Evolutionary conservation across 92 coral and sea anemone species (phyloP), one percentile per base, ranked within the genome.

Genomic region (Bergia sp.): DNA sequence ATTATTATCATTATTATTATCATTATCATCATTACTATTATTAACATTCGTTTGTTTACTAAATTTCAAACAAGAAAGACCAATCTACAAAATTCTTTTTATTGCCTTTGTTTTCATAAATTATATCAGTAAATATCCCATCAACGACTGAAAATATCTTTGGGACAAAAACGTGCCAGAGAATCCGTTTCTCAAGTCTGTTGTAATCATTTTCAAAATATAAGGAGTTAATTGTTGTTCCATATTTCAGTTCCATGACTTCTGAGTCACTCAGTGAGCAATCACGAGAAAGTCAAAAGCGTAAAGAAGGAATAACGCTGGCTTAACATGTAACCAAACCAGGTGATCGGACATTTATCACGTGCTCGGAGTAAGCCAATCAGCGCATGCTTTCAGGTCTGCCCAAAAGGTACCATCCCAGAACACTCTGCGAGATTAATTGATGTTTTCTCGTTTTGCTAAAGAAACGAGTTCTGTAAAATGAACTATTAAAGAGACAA

Each of bases 21-120:
- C n/a, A n/a, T n/a, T n/a, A n/a, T n/a, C n/a, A n/a, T n/a, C n/a
- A n/a, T n/a, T n/a, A n/a, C n/a, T n/a, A n/a, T n/a, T n/a, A n/a
- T n/a, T n/a, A n/a, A n/a, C n/a, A 53, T 53, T 53, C 15, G 16
- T 53, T 8, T 53, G 12, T 53, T 16, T 61, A 4, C 29, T 16
- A 1, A 61, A 61, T 57, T 15, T 20, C 79, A 74, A 16, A 76
- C 49, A 76, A 76, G 23, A 18, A 44, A 44, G 3, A 76, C n/a
- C 7, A 39, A 76, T 76, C 80, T 91, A 85, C 89, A 77, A 50
- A 82, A 72, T 79, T 49, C 73, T 41, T 81, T 29, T 90, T 45
- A 81, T 77, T 61, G 13, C 65, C 18, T 79, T 80, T 20, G 45
- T 74, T 45, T 88, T 65, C 84, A 49, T 90, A 86, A 82, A 76